A percentile compares a stretch with the other conserved stretches of the same genome.
Evolutionary conservation across 2,888 invertebrate species (phyloP).

Genomic region (Thera britannica): DNA sequence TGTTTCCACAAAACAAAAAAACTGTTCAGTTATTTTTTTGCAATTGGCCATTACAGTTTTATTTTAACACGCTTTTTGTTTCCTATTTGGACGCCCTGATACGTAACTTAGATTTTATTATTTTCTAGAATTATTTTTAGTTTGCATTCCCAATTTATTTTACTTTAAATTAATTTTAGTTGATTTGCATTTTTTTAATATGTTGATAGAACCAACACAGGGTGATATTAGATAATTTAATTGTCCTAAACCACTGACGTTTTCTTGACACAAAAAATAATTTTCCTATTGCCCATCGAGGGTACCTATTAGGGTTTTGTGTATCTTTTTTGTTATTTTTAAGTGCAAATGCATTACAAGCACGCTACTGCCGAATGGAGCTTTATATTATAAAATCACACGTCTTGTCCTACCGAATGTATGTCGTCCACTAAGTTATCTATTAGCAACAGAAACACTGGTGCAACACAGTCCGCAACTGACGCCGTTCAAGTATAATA

Average conservation of each 20-base stretch:
- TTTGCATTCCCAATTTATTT: constrained; percentile 18
- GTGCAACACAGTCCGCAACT: constrained; percentile 66
- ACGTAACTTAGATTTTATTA: constrained; percentile 49
- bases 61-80: constrained; percentile 58
- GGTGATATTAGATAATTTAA: constrained; percentile 13
- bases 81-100: constrained; percentile 79
- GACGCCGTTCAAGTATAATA: constrained; percentile 37
- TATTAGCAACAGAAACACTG: constrained; percentile 61
- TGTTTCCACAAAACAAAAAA: constrained; percentile 73
- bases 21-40: constrained; percentile 53
- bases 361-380: constrained; percentile 59
- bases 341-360: constrained; percentile 41
- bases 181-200: constrained; percentile 21
- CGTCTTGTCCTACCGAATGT: constrained; percentile 48
- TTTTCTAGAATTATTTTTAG: constrained; percentile 33
- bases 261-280: constrained; percentile 8
- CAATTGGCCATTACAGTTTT: constrained; percentile 41
- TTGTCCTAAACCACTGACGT: constrained; percentile 14
- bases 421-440: constrained; percentile 47
- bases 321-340: constrained; percentile 21
- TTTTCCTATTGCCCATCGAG: constrained; percentile 16
- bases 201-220: constrained; percentile 26
- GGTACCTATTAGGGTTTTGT: constrained; percentile 22
- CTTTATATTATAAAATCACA: constrained; percentile 55
- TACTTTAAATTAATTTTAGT: constrained; percentile 10